Conservation (phyloP, 2,797 vertebrate species). For the Setipinna tenuifilis region DNA sequence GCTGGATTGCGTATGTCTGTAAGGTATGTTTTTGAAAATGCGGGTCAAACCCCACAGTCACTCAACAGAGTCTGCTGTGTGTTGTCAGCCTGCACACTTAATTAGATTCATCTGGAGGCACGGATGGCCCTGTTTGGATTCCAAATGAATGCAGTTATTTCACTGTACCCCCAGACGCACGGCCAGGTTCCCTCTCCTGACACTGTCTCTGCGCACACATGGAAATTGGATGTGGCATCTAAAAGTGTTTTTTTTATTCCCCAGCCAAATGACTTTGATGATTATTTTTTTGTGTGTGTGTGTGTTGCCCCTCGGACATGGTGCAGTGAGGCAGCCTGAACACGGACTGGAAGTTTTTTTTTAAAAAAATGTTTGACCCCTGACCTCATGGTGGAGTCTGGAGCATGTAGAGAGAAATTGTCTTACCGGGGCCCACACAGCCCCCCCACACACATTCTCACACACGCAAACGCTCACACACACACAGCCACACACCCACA, state of each 20-base stretch:
- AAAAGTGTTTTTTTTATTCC: conserved; percentile 76
- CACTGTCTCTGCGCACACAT: conserved; percentile 64
- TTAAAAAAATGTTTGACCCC: conserved; percentile 70
- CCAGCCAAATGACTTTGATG: conserved; percentile 71
- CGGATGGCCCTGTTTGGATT: conserved; percentile 71
- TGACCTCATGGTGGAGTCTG: conserved; percentile 66
- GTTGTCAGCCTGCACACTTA: conserved; percentile 70
- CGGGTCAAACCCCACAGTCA: conserved; percentile 74
- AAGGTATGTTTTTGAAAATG: conserved; percentile 70
- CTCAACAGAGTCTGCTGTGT: conserved; percentile 70
- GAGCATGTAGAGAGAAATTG: conserved; percentile 63
- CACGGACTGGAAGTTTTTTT: conserved; percentile 56
- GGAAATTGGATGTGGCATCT: conserved; percentile 80
- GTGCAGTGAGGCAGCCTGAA: conserved; percentile 62
- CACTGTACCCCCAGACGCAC: conserved; percentile 70
- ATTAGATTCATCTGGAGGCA: conserved; percentile 76
- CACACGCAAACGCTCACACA: neutral
- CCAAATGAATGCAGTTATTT: conserved; percentile 70
- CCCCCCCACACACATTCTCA: conserved; percentile 63
- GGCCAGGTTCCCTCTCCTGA: conserved; percentile 69
- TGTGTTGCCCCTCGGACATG: conserved; percentile 2
- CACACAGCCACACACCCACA: no score
- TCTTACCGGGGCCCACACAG: conserved; percentile 60
- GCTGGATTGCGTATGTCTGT: conserved; percentile 76
- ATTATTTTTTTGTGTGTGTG: conserved; percentile 53